Evolutionary conservation across 1,140 invertebrate species (phyloP).

Genomic region (Microvelia longipes): DNA sequence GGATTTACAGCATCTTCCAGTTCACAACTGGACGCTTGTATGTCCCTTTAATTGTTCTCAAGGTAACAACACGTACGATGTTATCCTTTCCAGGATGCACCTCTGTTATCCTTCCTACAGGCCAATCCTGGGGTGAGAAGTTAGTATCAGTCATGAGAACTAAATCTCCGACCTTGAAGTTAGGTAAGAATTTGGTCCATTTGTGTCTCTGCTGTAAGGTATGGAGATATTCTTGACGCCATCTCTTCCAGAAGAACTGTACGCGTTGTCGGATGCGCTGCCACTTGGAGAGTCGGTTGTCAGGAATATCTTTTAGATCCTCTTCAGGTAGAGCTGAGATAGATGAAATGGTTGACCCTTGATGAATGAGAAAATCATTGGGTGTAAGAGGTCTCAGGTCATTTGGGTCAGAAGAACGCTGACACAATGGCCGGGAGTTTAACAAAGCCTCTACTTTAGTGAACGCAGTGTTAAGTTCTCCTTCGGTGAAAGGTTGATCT

Average conservation of each 20-base stretch:
- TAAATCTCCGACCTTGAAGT: conserved; percentile 14
- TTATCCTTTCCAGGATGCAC: conserved; percentile 27
- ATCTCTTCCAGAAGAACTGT: conserved; percentile 25
- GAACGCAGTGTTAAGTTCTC: conserved; percentile 17
- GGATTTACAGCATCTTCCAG: too few species aligned
- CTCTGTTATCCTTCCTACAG: conserved; percentile 25
- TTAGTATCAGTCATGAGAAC: conserved; percentile 27
- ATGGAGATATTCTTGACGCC: conserved; percentile 26
- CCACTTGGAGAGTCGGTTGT: conserved; percentile 19
- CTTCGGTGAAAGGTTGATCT: too few species aligned
- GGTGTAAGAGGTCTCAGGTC: conserved; percentile 18
- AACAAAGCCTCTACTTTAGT: conserved; percentile 18
- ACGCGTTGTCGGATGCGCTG: conserved; percentile 16
- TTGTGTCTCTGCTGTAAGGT: conserved; percentile 21
- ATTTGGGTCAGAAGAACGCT: conserved; percentile 11
- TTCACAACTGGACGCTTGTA: not conserved
- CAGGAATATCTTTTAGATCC: conserved; percentile 4
- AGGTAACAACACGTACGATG: conserved; percentile 25
- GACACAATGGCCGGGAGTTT: conserved; percentile 16
- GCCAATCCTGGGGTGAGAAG: conserved; percentile 28
- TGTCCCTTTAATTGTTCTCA: conserved; percentile 21
- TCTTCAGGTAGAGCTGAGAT: conserved; percentile 15
- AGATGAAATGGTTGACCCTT: conserved; percentile 17
- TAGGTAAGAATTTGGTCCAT: conserved; percentile 13
- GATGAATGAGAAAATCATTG: conserved; percentile 24